Base-by-base conservation (phyloP, 2,797 vertebrate genomes). In the Sciurus carolinensis region DNA sequence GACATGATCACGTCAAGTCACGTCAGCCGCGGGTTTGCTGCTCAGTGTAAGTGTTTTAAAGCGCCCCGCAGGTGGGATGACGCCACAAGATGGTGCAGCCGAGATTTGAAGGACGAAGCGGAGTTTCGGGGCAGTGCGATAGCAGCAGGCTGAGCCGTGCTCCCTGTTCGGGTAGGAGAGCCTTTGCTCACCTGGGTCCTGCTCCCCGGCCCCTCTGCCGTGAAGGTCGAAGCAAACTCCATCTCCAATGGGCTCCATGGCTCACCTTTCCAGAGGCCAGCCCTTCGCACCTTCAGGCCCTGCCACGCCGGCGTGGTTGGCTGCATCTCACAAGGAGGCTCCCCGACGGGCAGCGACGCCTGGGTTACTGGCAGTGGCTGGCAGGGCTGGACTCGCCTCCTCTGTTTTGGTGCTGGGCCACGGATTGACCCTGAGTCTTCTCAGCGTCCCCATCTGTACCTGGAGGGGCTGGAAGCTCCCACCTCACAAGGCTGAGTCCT, bases 381-480 rank as follows among this genome's bases (percentile, higher is more conserved):
- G 18, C 30, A 24, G 30, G 72, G 4, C 81, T 67, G 8, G 76
- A 20, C 17, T 39, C 13, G 42, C 24, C n/a, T 73, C 5, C 30
- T 62, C 20, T 66, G 2, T 28, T 10, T 11, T 3, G 30, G 5
- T 0, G 1, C 44, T 2, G 20, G 20, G 24, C 26, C 7, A 8
- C 39, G 39, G 39, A 1, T 44, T 33, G 20, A 50, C 8, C 15
- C 57, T 1, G 7, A 3, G 36, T 3, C 33, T 2, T 15, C 30
- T 77, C 66, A 14, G 71, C 44, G 66, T 81, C 64, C n/a, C 64
- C 69, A 1, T 3, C 33, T 18, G 1, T 13, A 28, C 13, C 26
- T 0, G 2, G 52, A 39, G 15, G 20, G 14, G 13, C 33, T 0
- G 1, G 28, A 0, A 9, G 22, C 11, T 4, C 26, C 17, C 5